A percentile compares a stretch with the other conserved stretches of the same genome.
Conservation (phyloP, 2,113 vertebrate genomes). For the Prochilodus magdalenae region DNA sequence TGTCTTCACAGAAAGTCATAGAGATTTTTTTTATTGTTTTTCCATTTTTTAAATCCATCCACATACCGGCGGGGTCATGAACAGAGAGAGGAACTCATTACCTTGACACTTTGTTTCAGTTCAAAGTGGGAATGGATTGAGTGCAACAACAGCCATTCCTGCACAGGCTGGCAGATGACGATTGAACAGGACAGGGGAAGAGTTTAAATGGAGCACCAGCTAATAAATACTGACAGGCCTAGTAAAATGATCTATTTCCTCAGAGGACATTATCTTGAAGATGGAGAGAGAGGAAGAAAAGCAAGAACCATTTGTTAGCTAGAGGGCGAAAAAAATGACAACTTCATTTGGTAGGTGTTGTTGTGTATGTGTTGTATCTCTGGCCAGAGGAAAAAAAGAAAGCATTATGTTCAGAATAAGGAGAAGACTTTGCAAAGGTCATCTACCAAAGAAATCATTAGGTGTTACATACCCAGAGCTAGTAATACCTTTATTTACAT, state of each 20-base stretch:
- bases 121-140: slow-evolving; percentile 34
- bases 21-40: slow-evolving; percentile 29
- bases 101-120: slow-evolving; percentile 29
- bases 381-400: not conserved
- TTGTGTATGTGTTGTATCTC: not conserved
- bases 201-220: slow-evolving; percentile 15
- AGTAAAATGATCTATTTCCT: slow-evolving; percentile 29
- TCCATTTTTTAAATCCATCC: slow-evolving; percentile 11
- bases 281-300: not conserved
- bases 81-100: slow-evolving; percentile 41
- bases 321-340: not conserved
- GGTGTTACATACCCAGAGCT: not conserved
- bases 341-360: slow-evolving; percentile 7
- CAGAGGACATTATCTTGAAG: slow-evolving; percentile 16
- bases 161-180: slow-evolving; percentile 29
- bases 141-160: slow-evolving; percentile 38
- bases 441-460: not conserved
- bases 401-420: slow-evolving; percentile 1
- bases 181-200: slow-evolving; percentile 28
- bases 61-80: slow-evolving; percentile 34
- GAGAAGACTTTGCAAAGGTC: not conserved
- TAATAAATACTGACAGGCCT: slow-evolving; percentile 40
- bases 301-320: not conserved
- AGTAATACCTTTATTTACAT: not conserved
- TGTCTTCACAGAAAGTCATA: not conserved